Base-by-base conservation (phyloP, 1,140 invertebrate genomes). In the Neomicropteryx cornuta region DNA sequence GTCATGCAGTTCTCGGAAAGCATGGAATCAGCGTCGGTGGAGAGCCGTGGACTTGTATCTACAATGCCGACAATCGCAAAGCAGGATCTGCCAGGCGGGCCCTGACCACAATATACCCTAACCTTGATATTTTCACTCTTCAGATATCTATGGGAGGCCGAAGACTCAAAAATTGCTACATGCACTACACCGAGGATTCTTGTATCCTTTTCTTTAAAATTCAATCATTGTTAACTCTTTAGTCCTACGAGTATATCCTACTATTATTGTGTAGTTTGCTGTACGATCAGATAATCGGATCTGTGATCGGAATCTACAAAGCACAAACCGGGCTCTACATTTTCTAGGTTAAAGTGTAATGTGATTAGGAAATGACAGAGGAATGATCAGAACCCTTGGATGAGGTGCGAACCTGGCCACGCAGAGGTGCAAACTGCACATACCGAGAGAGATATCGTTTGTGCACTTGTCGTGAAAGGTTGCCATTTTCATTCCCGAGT, bases 131-230 rank as follows among this genome's bases (percentile, higher is more conserved):
- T 33, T 92, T 92, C 62, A 87, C 85, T 0, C 56, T 91, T 18
- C 68, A 93, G 53, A 84, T 88, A 0, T 94, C 89, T 0, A 80
- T 93, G 71, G 83, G 81, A 43, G 89, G 88, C 11, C 87, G 90
- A 51, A 69, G 70, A 36, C 64, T 82, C 29, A 73, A 72, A 29
- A 72, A 77, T 18, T 71, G 71, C 1, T 69, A 81, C 18, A 72
- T 87, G 10, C 81, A 86, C 1, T 93, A 93, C 55, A 92, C 82
- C 22, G 88, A 93, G 68, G 87, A 92, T 50, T 79, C 78, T 43
- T 93, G 88, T 93, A 88, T 87, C 83, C 80, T 86, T 84, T 68
- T 45, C 4, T 5, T 34, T 35, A 10, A 13, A 21, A 19, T n/a
- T n/a, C 27, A 3, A 19, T 29, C 28, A 29, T 24, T 6, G 17